Conservation (phyloP, 1,140 invertebrate species). For the Platorchestia sp. region DNA sequence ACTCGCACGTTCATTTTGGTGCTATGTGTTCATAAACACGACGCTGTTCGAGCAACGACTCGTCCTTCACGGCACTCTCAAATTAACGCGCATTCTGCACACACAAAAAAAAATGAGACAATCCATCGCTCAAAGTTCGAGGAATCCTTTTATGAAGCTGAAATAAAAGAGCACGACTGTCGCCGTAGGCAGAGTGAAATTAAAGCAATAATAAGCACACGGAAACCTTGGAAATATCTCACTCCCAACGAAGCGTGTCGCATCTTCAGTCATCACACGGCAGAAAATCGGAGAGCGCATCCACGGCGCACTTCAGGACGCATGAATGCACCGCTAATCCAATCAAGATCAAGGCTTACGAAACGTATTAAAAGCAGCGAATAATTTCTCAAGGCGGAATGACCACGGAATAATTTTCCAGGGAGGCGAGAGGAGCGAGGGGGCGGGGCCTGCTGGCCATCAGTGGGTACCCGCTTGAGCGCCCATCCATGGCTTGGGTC, state of each 20-base stretch:
- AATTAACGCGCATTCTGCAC: background rate
- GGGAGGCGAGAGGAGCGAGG: conserved; percentile 59
- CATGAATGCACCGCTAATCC: conserved; percentile 33
- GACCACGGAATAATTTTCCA: background rate
- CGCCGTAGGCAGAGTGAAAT: background rate
- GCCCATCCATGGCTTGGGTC: conserved; percentile 64
- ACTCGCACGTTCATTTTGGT: background rate
- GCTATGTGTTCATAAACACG: background rate
- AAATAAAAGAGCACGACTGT: background rate
- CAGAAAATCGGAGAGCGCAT: background rate
- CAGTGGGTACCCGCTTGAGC: conserved; percentile 66
- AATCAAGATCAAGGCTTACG: conserved; percentile 45
- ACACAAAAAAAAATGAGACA: background rate
- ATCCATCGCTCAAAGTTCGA: background rate
- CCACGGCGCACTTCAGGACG: conserved; percentile 31
- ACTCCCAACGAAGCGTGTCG: conserved; percentile 25
- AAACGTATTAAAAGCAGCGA: conserved; percentile 43
- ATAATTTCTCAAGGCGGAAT: conserved; percentile 35
- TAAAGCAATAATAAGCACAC: conserved; percentile 18
- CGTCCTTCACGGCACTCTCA: background rate
- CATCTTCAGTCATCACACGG: conserved; percentile 23
- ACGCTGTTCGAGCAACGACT: background rate
- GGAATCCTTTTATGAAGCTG: background rate
- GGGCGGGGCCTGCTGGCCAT: conserved; percentile 64
- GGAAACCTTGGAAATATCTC: conserved; percentile 19